A percentile compares a stretch with the other conserved stretches of the same genome.
phyloP scores from a whole-genome alignment of 2,797 vertebrate species.

The Sylvia borin region DNA sequence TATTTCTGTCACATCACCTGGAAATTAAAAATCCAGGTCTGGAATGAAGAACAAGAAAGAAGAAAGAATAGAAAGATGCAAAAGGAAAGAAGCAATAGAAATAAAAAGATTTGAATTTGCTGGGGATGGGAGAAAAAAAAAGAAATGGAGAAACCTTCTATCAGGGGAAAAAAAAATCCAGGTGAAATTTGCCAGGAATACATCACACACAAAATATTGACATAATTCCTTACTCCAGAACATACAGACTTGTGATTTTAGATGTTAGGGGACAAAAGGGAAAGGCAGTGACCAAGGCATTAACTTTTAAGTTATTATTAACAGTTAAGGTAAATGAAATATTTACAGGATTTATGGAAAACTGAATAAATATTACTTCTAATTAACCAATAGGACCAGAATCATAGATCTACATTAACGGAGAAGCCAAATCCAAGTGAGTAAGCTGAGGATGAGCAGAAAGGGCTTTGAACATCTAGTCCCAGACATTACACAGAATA shows the following conservation, averaged over 20 bases:
- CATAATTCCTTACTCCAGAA: neutral
- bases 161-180: neutral
- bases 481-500: neutral
- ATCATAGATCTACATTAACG: neutral
- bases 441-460: neutral
- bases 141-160: neutral
- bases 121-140: neutral
- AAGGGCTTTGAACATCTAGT: neutral
- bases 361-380: neutral
- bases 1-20: neutral
- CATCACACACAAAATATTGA: neutral
- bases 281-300: neutral
- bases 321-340: neutral
- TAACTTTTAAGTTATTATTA: neutral
- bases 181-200: neutral
- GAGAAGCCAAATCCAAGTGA: neutral
- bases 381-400: neutral
- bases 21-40: neutral
- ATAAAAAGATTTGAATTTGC: neutral
- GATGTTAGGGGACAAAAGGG: neutral
- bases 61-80: neutral
- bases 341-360: neutral
- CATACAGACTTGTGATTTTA: neutral
- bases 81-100: neutral
- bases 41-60: neutral